Evolutionary conservation across 2,113 vertebrate species (phyloP), one percentile per base, ranked within the genome.

Genomic region (Diphyllodes magnificus): DNA sequence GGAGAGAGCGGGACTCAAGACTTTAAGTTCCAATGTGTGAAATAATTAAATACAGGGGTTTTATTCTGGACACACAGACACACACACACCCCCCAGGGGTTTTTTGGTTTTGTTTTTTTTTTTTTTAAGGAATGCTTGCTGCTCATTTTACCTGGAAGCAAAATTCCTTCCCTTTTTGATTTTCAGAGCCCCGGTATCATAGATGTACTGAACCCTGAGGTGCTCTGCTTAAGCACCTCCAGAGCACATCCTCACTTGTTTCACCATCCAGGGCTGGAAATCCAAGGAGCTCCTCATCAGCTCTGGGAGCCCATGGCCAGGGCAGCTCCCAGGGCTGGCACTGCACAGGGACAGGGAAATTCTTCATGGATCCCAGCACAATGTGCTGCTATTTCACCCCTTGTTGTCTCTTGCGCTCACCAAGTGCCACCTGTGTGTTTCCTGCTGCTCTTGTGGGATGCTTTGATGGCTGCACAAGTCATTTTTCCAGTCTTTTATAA

Each of bases 261-360:
- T 86, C 49, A 15, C 19, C n/a, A 40, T 6, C 44, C 56, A 69
- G 63, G 31, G n/a, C 35, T 51, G 76, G 60, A 68, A 94, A 81
- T 5, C n/a, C 42, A 17, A 1, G 1, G 4, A 70, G 21, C 5
- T 49, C 7, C 57, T 53, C 3, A 0, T 28, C 64, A 70, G 35
- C 21, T n/a, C 24, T 71, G 61, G 42, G 60, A 81, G 22, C 33
- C 31, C 8, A 0, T 3, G 69, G 50, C 47, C 63, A 0, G 0
- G 57, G 70, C 37, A 82, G 33, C 56, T 57, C 54, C 64, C 54
- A 50, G 71, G 63, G 50, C 59, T 77, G 63, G 33, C 7, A 1
- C 45, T 1, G 2, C 80, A 18, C 10, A 0, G 31, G 39, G 45
- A 47, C 31, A 12, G 45, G 21, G 75, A 61, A 92, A 88, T 4